phyloP scores from a whole-genome alignment of 2,113 vertebrate genomes.

The Ondatra zibethicus region DNA sequence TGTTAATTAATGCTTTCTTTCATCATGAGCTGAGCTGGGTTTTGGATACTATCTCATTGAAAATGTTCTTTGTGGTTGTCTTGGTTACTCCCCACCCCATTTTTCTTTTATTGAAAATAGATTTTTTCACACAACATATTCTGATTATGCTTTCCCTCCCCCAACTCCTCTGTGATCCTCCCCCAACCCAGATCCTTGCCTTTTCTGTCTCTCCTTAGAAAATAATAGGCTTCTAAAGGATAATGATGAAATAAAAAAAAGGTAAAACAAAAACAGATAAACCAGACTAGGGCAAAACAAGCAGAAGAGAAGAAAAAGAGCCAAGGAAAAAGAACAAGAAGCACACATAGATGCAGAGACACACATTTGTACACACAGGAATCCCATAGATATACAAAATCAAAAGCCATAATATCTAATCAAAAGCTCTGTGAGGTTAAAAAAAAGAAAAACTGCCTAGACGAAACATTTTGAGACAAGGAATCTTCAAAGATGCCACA shows the following conservation, averaged over 20 bases:
- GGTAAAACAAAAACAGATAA: neutral
- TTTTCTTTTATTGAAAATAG: neutral
- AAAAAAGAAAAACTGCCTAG: neutral
- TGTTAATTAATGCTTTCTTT: neutral
- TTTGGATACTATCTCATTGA: neutral
- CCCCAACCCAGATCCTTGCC: no score
- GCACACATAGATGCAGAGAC: neutral
- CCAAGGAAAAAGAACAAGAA: neutral
- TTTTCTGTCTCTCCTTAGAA: neutral
- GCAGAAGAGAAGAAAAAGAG: neutral
- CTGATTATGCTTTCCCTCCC: neutral
- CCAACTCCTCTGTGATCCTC: neutral
- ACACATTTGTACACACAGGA: neutral
- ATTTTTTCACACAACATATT: neutral
- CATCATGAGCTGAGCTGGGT: neutral
- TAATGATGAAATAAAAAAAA: neutral
- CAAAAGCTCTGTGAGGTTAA: neutral
- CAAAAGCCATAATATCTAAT: neutral
- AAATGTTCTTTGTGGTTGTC: neutral
- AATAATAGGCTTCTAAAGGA: neutral
- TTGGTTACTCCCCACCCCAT: neutral
- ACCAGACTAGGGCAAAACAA: neutral
- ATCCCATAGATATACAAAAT: neutral
- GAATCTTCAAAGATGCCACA: neutral
- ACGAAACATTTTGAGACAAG: neutral